Percentiles rank a stretch among this genome's conserved stretches.
Conservation (phyloP, 1,140 invertebrate species). For the Bombus confusus region DNA sequence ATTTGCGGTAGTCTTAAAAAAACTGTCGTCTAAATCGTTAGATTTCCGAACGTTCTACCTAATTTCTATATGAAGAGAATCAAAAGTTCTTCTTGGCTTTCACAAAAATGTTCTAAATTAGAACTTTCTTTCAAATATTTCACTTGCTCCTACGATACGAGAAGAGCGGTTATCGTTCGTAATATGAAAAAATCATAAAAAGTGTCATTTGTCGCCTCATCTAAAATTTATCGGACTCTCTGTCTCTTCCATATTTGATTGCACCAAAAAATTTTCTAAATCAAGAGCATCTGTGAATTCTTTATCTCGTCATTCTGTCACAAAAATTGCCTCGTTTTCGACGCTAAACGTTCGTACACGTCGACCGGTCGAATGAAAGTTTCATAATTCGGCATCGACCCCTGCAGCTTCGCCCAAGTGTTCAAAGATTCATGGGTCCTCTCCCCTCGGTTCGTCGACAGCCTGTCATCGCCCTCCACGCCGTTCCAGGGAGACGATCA, state of each 20-base stretch:
- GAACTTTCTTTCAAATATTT: too few species aligned
- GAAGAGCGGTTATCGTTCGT: too few species aligned
- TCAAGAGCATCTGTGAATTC: background rate
- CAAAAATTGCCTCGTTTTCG: background rate
- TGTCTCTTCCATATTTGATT: too few species aligned
- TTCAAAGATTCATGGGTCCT: constrained; percentile 45
- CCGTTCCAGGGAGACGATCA: constrained; percentile 17
- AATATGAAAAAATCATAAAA: background rate
- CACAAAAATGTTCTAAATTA: too few species aligned
- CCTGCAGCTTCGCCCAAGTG: constrained; percentile 25
- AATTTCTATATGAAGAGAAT: too few species aligned
- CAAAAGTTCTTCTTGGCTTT: too few species aligned
- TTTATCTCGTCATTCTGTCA: background rate
- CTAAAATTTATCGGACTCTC: background rate
- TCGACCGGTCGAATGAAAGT: constrained; percentile 35
- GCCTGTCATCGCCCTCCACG: constrained; percentile 30
- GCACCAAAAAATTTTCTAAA: background rate
- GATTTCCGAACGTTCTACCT: too few species aligned
- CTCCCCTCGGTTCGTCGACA: background rate
- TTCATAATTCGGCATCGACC: constrained; percentile 52
- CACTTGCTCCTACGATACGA: too few species aligned
- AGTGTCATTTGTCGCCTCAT: too few species aligned
- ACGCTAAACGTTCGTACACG: background rate
- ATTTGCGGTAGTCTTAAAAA: background rate
- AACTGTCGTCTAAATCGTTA: background rate